These are phyloP conservation scores for Uropsilus gracilis DNA, from an alignment of 2,113 vertebrate species.

Conservation along the genomic window DNA sequence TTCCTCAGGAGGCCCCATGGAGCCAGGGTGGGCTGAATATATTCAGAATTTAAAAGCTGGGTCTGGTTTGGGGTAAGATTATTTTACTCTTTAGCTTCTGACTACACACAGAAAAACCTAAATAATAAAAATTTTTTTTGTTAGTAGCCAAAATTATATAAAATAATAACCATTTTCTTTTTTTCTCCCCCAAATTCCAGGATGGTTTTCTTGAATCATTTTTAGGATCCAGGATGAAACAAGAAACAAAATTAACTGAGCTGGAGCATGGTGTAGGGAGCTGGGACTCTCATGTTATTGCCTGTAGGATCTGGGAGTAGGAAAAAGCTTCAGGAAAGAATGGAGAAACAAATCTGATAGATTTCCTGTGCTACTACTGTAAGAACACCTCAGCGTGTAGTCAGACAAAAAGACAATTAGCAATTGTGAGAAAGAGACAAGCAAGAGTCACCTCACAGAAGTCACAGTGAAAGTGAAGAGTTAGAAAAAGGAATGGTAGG, in stretches of 20 bases:
- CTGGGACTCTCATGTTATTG: not conserved
- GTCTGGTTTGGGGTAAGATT: not conserved
- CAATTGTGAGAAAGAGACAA: not conserved
- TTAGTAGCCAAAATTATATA: not conserved
- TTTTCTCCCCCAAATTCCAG: not conserved
- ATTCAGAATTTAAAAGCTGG: not conserved
- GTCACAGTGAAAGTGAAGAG: not conserved
- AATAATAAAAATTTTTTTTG: not conserved
- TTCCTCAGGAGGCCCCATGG: not conserved
- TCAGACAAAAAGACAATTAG: not conserved
- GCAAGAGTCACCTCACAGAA: not conserved
- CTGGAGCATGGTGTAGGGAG: not conserved
- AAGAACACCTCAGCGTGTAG: not conserved
- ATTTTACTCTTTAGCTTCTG: constrained; percentile 19
- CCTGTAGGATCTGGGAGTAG: not conserved
- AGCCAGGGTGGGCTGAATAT: not conserved
- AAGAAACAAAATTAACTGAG: not conserved
- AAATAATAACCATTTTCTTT: not conserved
- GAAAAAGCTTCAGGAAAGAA: not conserved
- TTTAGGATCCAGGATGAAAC: not conserved
- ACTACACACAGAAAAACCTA: not conserved
- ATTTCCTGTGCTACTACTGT: not conserved
- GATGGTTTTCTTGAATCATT: not conserved
- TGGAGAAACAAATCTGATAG: not conserved
- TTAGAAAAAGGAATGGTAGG: not conserved